phyloP scores from a whole-genome alignment of 1,140 invertebrate genomes.

The Brachionus sp. region DNA sequence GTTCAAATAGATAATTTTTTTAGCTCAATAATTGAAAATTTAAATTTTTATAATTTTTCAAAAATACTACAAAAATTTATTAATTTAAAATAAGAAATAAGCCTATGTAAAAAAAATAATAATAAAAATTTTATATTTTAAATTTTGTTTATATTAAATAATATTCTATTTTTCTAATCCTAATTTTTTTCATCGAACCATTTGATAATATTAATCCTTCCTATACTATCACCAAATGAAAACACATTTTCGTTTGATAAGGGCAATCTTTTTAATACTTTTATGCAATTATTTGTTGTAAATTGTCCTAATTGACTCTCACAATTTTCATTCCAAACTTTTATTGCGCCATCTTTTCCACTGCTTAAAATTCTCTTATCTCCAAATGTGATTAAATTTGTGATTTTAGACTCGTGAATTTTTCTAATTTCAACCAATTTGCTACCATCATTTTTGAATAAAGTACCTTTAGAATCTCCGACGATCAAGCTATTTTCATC shows the following conservation, averaged over 20 bases:
- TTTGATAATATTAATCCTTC: conserved; percentile 10
- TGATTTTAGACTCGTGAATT: not conserved
- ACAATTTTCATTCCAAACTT: conserved; percentile 50
- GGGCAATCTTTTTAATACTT: not conserved
- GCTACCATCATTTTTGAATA: not conserved
- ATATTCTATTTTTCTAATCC: too few relatives aligned
- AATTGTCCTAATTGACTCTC: conserved; percentile 35
- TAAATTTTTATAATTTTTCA: too few relatives aligned
- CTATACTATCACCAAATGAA: conserved; percentile 20
- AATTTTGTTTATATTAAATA: too few relatives aligned
- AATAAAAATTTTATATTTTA: too few relatives aligned
- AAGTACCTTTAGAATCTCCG: not conserved
- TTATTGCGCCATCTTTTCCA: conserved; percentile 54
- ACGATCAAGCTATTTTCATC: not conserved
- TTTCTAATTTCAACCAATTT: not conserved
- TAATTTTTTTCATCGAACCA: conserved; percentile 1
- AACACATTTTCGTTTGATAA: not conserved
- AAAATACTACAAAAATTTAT: too few relatives aligned
- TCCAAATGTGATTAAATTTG: not conserved
- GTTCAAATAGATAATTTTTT: too few relatives aligned
- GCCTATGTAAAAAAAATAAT: too few relatives aligned
- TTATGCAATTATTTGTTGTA: not conserved
- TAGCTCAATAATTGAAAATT: too few relatives aligned
- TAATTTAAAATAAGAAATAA: too few relatives aligned
- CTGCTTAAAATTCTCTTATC: conserved; percentile 50